Percentiles rank a stretch among this genome's conserved stretches.
phyloP scores from a whole-genome alignment of 2,888 invertebrate species.

The Phyto melanocephala region DNA sequence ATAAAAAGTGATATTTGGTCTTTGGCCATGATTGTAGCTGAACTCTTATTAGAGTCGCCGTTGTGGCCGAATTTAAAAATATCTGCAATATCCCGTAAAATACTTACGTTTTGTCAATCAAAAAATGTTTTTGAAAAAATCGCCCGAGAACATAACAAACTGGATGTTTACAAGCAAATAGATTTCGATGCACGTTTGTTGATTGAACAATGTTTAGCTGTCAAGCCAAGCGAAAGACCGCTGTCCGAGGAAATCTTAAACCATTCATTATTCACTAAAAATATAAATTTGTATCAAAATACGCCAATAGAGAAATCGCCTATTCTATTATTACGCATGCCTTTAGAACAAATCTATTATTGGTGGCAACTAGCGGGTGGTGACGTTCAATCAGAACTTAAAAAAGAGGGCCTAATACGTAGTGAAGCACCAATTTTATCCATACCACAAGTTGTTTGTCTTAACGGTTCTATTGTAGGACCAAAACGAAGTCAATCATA shows the following conservation, averaged over 20 bases:
- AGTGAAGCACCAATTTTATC: conserved; percentile 90
- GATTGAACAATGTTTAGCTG: conserved; percentile 86
- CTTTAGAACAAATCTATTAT: conserved; percentile 92
- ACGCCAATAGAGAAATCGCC: conserved; percentile 75
- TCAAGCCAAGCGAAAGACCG: conserved; percentile 83
- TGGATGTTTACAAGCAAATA: conserved; percentile 70
- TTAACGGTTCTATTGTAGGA: conserved; percentile 91
- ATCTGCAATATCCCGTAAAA: conserved; percentile 85
- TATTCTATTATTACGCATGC: conserved; percentile 79
- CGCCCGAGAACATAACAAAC: conserved; percentile 87
- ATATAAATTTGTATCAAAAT: conserved; percentile 73
- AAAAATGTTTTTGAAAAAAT: conserved; percentile 83
- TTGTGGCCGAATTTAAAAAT: conserved; percentile 88
- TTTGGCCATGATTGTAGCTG: conserved; percentile 92
- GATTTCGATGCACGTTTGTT: conserved; percentile 78
- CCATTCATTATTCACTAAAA: conserved; percentile 80
- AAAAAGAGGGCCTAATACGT: conserved; percentile 93
- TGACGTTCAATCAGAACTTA: conserved; percentile 93
- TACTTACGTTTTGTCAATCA: conserved; percentile 81
- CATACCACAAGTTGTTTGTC: conserved; percentile 88
- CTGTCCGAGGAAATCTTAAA: conserved; percentile 82
- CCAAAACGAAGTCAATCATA: conserved; percentile 87
- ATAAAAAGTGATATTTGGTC: conserved; percentile 96
- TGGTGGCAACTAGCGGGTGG: conserved; percentile 98
- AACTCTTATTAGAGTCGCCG: conserved; percentile 85